These are phyloP conservation scores for Drosophila miranda DNA, from an alignment of 1,140 invertebrate genomes.

Conservation along the genomic window DNA sequence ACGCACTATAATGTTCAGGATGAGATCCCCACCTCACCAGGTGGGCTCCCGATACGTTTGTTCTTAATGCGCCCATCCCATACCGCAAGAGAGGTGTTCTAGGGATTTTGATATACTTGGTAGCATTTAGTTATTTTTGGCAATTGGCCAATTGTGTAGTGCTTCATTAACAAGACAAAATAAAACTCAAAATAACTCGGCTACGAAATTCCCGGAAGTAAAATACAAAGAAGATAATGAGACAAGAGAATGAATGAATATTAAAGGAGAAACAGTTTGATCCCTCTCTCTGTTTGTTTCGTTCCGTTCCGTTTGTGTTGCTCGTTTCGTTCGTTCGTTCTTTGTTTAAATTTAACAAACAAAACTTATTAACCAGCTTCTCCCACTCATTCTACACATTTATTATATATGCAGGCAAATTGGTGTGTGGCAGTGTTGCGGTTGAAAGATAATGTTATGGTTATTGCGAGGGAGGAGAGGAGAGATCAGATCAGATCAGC, in stretches of 20 bases:
- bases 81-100: background rate
- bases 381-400: constrained; percentile 69
- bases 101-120: constrained; percentile 46
- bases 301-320: constrained; percentile 44
- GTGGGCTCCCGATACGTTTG: constrained; percentile 16
- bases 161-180: constrained; percentile 40
- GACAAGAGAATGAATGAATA: constrained; percentile 2
- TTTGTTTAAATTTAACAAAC: constrained; percentile 56
- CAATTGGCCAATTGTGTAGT: constrained; percentile 7
- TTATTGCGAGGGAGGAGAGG: constrained; percentile 40
- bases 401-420: constrained; percentile 76
- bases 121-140: constrained; percentile 16
- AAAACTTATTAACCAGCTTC: constrained; percentile 73
- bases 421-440: constrained; percentile 73
- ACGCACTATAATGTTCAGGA: constrained; percentile 35
- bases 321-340: constrained; percentile 67
- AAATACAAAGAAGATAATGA: constrained; percentile 18
- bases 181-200: constrained; percentile 41
- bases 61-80: constrained; percentile 15
- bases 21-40: background rate
- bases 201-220: constrained; percentile 20
- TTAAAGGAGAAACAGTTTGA: constrained; percentile 7
- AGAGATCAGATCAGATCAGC: constrained; percentile 31
- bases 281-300: constrained; percentile 27
- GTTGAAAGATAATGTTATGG: constrained; percentile 54